These are phyloP conservation scores for Globodera ellingtonae DNA, from an alignment of 1,140 invertebrate species.

Conservation along the genomic window DNA sequence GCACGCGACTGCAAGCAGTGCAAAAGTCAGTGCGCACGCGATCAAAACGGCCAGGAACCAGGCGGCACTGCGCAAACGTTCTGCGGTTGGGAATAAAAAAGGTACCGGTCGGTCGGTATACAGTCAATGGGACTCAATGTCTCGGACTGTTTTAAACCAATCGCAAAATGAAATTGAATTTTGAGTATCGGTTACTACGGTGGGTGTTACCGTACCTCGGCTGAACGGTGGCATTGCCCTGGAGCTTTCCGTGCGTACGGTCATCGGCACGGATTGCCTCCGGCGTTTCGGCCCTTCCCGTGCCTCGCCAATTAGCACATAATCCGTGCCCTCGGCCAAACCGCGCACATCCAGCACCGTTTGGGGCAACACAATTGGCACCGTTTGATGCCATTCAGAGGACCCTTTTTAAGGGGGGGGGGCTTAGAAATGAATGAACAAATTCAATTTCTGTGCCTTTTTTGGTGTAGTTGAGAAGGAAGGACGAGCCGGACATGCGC, in stretches of 20 bases:
- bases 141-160: neutral
- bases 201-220: constrained; percentile 44
- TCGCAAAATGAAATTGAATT: too few relatives aligned
- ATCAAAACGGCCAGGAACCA: constrained; percentile 61
- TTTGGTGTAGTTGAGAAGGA: constrained; percentile 58
- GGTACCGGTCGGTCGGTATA: neutral
- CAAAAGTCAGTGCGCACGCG: constrained; percentile 48
- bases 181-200: neutral
- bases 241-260: constrained; percentile 44
- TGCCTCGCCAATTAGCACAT: constrained; percentile 57
- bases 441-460: constrained; percentile 28
- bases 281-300: constrained; percentile 46
- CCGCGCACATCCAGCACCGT: constrained; percentile 43
- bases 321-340: constrained; percentile 51
- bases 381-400: constrained; percentile 45
- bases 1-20: constrained; percentile 53
- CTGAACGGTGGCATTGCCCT: constrained; percentile 47
- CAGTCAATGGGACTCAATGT: neutral
- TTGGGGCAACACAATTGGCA: constrained; percentile 50
- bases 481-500: constrained; percentile 59
- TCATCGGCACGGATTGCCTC: constrained; percentile 32
- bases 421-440: constrained; percentile 12
- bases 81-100: constrained; percentile 38
- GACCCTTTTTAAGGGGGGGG: constrained; percentile 36
- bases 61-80: constrained; percentile 57